Evolutionary conservation across 2,113 vertebrate species (phyloP).

Genomic region (Notothenia coriiceps): DNA sequence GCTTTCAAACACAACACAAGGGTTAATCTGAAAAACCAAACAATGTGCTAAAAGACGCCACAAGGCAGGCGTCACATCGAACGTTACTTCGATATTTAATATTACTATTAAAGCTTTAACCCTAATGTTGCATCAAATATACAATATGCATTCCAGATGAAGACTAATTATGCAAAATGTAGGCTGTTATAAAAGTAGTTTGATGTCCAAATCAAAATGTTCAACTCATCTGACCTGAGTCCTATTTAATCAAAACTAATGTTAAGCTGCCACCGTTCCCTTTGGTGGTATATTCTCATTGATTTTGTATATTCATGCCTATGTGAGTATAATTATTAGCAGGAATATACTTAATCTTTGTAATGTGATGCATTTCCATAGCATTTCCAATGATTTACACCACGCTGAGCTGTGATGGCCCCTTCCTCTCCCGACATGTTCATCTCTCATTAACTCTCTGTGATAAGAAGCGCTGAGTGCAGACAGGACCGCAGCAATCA

Average conservation of each 20-base stretch:
- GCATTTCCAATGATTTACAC: constrained; percentile 33
- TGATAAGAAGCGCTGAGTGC: constrained; percentile 54
- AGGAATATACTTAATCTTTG: not conserved
- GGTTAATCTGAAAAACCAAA: not conserved
- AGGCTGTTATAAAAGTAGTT: too few species aligned
- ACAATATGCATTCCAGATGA: not conserved
- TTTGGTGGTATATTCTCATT: not conserved
- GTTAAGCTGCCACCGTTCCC: not conserved
- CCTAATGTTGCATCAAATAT: too few species aligned
- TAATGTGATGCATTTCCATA: not conserved
- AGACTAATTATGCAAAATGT: too few species aligned
- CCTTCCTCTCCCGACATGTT: constrained; percentile 31
- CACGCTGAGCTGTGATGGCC: constrained; percentile 40
- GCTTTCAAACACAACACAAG: too few species aligned
- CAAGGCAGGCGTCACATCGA: too few species aligned
- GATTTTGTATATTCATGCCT: not conserved
- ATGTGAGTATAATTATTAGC: not conserved
- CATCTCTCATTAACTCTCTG: constrained; percentile 45
- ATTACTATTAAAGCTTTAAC: too few species aligned
- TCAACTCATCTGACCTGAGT: not conserved
- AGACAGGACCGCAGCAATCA: constrained; percentile 47
- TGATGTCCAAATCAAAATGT: too few species aligned
- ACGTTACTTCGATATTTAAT: too few species aligned
- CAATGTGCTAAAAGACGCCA: not conserved
- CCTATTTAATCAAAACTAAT: not conserved